These are phyloP conservation scores for Oryzias dopingdopingensis DNA, from an alignment of 2,797 vertebrate species.

Conservation along the genomic window DNA sequence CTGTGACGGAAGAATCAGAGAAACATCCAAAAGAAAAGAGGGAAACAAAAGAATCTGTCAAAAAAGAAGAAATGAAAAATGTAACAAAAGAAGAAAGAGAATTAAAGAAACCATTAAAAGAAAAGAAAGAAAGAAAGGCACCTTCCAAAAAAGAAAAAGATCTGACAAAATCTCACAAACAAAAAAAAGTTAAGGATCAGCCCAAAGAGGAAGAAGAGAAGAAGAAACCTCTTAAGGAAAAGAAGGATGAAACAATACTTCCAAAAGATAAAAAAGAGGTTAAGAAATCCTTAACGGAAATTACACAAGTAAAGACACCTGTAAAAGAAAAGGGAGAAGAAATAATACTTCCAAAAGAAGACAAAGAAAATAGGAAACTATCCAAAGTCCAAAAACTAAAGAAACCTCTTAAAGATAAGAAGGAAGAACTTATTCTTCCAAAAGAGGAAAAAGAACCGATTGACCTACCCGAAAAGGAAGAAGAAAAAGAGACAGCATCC, in stretches of 20 bases:
- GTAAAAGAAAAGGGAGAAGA: not conserved
- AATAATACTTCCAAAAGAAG: rapidly evolving
- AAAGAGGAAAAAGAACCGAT: not conserved
- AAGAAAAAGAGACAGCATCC: not conserved
- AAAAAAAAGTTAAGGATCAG: not conserved
- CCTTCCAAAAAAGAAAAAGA: not conserved
- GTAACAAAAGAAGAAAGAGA: not conserved
- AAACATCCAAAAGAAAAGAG: not conserved
- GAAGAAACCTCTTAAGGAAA: not conserved
- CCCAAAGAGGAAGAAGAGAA: not conserved
- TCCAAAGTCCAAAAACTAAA: not conserved
- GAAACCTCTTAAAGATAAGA: not conserved
- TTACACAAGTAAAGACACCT: not conserved
- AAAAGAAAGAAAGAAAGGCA: not conserved
- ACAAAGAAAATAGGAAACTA: not conserved
- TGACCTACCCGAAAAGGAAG: not conserved
- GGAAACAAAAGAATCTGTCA: not conserved
- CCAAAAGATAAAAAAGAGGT: not conserved
- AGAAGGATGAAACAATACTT: not conserved
- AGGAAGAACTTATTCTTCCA: not conserved
- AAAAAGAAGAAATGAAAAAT: not conserved
- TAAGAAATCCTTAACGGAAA: not conserved
- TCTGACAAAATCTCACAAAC: not conserved
- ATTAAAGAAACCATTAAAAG: not conserved
- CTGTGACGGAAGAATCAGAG: not conserved